A percentile compares a stretch with the other conserved stretches of the same genome.
phyloP scores from a whole-genome alignment of 2,113 vertebrate species.

The Crotophaga sulcirostris region DNA sequence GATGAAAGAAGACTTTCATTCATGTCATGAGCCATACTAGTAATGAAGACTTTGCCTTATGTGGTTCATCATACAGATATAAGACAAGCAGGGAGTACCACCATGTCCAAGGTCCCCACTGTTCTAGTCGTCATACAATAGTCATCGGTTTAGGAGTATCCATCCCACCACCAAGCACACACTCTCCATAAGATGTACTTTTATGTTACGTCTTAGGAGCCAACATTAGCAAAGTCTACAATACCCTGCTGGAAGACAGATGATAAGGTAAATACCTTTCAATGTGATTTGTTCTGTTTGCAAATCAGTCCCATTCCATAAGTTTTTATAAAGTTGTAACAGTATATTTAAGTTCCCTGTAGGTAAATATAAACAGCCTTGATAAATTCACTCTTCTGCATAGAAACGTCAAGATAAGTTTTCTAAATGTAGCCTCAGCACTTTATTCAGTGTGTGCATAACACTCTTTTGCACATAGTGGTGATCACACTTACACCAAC shows the following conservation, averaged over 20 bases:
- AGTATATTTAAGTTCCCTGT: neutral
- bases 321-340: neutral
- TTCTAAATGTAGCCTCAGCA: neutral
- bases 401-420: neutral
- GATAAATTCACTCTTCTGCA: neutral
- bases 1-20: neutral
- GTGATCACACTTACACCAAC: neutral
- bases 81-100: neutral
- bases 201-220: neutral
- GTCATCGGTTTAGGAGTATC: neutral
- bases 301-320: neutral
- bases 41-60: neutral
- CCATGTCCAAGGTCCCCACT: neutral
- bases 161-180: neutral
- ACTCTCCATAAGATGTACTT: neutral
- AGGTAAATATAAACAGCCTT: neutral
- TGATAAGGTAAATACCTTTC: neutral
- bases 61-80: neutral
- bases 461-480: neutral
- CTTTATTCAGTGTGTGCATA: neutral
- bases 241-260: neutral
- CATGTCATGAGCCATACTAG: neutral
- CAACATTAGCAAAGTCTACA: neutral
- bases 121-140: neutral
- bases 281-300: neutral